Base-by-base conservation (phyloP, 2,797 vertebrate species). In the Sitta carolinensis region DNA sequence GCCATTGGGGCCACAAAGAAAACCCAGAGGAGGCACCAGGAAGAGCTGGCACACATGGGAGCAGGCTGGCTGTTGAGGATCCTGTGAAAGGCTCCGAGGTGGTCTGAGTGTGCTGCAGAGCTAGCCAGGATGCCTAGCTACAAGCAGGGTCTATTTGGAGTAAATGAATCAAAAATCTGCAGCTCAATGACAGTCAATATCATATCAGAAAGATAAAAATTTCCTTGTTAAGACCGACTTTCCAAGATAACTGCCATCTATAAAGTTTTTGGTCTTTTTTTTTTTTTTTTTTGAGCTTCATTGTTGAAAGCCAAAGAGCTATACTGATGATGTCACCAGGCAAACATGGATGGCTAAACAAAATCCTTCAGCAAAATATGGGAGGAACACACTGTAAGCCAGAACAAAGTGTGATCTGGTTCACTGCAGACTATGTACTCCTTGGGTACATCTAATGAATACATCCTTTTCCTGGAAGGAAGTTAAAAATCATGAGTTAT, bases 361-460 rank as follows among this genome's bases (percentile, higher is more conserved):
- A 89, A 93, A 67, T 19, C 10, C 26, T 93, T 58, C 76, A 84
- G 79, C 17, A 67, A 95, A 93, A 89, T 68, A 32, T 11, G 20
- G 20, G 25, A 90, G 43, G 50, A 91, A 84, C 42, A 51, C 0
- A 1, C 40, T 84, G 11, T 43, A 75, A 93, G 27, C 27, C 48
- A 84, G 75, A 88, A 85, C 45, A 69, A 88, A 67, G 27, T 58
- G 50, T 84, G 57, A 91, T 68, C 40, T 80, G 52, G n/a, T 93
- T 93, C 47, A 78, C 17, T 73, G 64, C 8, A 13, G 47, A 45
- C 50, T 68, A 4, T 42, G 34, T 62, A 29, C 21, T 82, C 19
- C 51, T 50, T 47, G 48, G 29, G 16, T 77, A 76, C 16, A 32
- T 54, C 79, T 67, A 79, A 57, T 22, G 25, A 87, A 68, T 23